Evolutionary conservation across 2,797 vertebrate genomes (phyloP).

Genomic region (Tamandua tetradactyla): DNA sequence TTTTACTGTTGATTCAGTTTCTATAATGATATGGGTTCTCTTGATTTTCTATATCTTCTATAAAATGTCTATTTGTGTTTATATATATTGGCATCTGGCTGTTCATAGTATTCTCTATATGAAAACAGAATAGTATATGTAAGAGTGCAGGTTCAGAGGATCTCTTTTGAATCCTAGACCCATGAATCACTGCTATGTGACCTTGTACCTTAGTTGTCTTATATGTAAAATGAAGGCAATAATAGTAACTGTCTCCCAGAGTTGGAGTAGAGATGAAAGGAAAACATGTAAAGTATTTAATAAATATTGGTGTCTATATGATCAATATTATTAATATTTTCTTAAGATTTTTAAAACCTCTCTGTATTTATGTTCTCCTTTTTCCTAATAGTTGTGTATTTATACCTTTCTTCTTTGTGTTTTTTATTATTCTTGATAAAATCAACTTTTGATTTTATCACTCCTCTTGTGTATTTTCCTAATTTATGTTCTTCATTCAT

Average conservation of each 20-base stretch:
- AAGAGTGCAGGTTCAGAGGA: not conserved
- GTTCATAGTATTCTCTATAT: not conserved
- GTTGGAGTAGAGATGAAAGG: not conserved
- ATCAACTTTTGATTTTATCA: not conserved
- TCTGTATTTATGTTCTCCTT: not conserved
- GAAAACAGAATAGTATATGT: not conserved
- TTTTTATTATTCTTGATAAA: not conserved
- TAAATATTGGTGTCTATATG: not conserved
- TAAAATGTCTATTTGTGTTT: not conserved
- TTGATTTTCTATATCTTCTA: not conserved
- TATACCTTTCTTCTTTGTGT: not conserved
- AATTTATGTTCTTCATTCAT: not conserved
- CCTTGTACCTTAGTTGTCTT: not conserved
- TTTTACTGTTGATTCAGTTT: slow-evolving; percentile 8
- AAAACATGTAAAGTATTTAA: not conserved
- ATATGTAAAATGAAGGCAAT: not conserved
- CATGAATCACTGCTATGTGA: not conserved
- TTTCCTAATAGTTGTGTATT: not conserved
- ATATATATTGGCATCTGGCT: not conserved
- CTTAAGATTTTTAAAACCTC: not conserved
- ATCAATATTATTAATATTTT: not conserved
- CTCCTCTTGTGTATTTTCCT: not conserved
- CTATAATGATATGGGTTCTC: not conserved
- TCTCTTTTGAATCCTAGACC: not conserved
- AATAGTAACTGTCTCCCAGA: not conserved